A percentile compares a stretch with the other conserved stretches of the same genome.
Conservation (phyloP, 1,140 invertebrate genomes). For the Diabrotica virgifera region DNA sequence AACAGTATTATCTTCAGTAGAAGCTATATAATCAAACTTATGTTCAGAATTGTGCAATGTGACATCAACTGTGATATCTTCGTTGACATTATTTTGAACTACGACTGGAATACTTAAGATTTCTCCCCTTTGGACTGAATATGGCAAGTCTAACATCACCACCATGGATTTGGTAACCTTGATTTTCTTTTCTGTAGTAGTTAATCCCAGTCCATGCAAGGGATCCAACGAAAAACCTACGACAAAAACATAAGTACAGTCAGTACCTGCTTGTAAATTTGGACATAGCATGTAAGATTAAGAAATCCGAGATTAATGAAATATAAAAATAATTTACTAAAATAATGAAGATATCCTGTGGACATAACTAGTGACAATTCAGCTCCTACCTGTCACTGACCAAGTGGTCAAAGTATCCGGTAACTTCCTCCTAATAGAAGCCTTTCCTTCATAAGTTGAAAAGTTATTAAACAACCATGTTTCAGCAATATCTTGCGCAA, state of each 20-base stretch:
- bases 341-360: too few species aligned
- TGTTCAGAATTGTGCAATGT: slow-evolving; percentile 78
- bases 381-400: slow-evolving; percentile 63
- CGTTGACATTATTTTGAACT: slow-evolving; percentile 87
- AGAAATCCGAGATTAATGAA: too few species aligned
- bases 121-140: slow-evolving; percentile 87
- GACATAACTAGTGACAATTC: too few species aligned
- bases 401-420: slow-evolving; percentile 92
- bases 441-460: slow-evolving; percentile 59
- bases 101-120: slow-evolving; percentile 85
- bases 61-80: slow-evolving; percentile 76
- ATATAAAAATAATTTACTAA: too few species aligned
- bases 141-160: slow-evolving; percentile 77
- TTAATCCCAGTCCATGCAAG: slow-evolving; percentile 78
- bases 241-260: neutral
- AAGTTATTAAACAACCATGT: slow-evolving; percentile 86
- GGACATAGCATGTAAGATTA: too few species aligned
- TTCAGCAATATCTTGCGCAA: slow-evolving; percentile 67
- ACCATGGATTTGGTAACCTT: slow-evolving; percentile 88
- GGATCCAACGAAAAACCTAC: slow-evolving; percentile 87
- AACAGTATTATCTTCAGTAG: slow-evolving; percentile 63
- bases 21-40: slow-evolving; percentile 79
- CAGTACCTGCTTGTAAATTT: too few species aligned
- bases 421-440: slow-evolving; percentile 58
- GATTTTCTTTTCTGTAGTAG: slow-evolving; percentile 68